These are phyloP conservation scores for Nowickia ferox DNA, from an alignment of 2,888 invertebrate species.

Conservation along the genomic window DNA sequence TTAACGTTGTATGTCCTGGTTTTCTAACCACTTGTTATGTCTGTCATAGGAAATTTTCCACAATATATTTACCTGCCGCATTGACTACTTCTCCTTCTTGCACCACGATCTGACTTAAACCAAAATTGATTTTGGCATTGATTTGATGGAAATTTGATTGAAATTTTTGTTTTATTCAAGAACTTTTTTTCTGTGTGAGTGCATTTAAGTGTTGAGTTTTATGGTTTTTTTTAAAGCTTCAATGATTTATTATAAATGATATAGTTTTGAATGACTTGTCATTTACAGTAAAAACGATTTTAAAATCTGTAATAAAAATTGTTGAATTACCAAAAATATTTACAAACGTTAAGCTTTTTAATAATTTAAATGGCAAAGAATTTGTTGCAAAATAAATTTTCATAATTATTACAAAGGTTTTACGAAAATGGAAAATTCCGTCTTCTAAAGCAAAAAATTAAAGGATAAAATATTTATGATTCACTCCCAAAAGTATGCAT, in stretches of 20 bases:
- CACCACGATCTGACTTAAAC: slow-evolving; percentile 44
- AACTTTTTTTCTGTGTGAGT: slow-evolving; percentile 8
- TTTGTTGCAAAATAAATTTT: not conserved
- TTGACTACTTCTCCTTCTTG: not conserved
- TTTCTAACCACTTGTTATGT: slow-evolving; percentile 52
- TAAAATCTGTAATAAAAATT: slow-evolving; percentile 9
- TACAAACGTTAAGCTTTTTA: not conserved
- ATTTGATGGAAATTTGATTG: slow-evolving; percentile 75
- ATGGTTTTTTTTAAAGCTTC: slow-evolving; percentile 8
- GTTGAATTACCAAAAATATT: not conserved
- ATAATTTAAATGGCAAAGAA: not conserved
- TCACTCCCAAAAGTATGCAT: no score
- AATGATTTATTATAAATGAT: slow-evolving; percentile 63
- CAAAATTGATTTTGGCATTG: slow-evolving; percentile 74
- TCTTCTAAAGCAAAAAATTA: no score
- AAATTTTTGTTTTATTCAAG: slow-evolving; percentile 68
- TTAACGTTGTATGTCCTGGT: slow-evolving; percentile 46
- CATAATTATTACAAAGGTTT: not conserved
- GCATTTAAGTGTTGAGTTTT: slow-evolving; percentile 33
- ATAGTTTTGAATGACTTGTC: slow-evolving; percentile 57
- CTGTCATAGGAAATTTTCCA: not conserved
- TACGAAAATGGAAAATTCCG: no score
- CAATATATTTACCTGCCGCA: not conserved
- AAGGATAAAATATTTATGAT: no score
- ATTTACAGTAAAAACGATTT: slow-evolving; percentile 55